Evolutionary conservation across 2,888 invertebrate species (phyloP), one percentile per base, ranked within the genome.

Genomic region (Philonicus albiceps): DNA sequence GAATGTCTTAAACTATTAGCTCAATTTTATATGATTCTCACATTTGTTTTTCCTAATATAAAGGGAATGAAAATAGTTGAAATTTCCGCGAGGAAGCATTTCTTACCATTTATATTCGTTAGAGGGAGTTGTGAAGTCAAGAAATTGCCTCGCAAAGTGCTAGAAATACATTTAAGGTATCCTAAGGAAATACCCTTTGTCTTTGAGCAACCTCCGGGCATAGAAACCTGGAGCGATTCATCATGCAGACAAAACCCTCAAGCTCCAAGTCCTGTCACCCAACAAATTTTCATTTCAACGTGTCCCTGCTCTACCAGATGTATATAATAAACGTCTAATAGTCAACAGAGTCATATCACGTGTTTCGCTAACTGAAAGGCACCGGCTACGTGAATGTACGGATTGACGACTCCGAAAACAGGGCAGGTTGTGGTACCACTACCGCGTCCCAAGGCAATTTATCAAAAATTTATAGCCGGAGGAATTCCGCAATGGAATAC

Each of bases 331-430:
- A 80, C 37, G 64, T 72, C 40, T 83, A 72, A 83, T 83, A 64
- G 83, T 83, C 83, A 83, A 83, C 55, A 72, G 37, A 83, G 19
- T 83, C 83, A 83, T 72, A 83, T 83, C 83, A 83, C 83, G 83
- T 83, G 34, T 64, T 64, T 30, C 30, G n/a, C 80, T 19, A 27
- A 53, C 22, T 53, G 49, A 34, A 16, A 49, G 49, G 83, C 19
- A 4, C 55, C 27, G 16, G 30, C 31, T 49, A 49, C 40, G 22
- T 49, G 53, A 40, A 37, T 22, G 30, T 43, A 37, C 37, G 31
- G 34, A 37, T 37, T 43, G 78, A 78, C 27, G 43, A 78, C n/a
- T 43, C 43, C 78, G 8, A 22, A 43, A 78, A 43, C 19, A 37
- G 40, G 43, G n/a, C 40, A 43, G 27, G 19, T 64, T 64, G 64